A percentile compares a stretch with the other conserved stretches of the same genome.
phyloP scores from a whole-genome alignment of 92 coral and sea anemone species.

The Ricordea florida region DNA sequence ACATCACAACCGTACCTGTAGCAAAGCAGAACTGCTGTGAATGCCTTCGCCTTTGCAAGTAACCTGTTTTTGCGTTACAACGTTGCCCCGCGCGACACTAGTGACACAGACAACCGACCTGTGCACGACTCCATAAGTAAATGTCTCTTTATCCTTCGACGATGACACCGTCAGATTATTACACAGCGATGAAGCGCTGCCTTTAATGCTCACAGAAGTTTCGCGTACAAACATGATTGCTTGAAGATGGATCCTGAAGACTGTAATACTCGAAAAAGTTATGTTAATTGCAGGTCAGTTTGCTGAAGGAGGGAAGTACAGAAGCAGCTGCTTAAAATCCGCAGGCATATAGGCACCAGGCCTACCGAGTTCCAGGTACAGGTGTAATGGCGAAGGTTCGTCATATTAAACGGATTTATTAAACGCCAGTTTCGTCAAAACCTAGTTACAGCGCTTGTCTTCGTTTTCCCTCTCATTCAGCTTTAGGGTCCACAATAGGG shows the following conservation, averaged over 20 bases:
- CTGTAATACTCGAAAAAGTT: too few relatives aligned
- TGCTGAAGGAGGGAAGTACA: neutral
- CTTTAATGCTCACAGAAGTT: constrained; percentile 81
- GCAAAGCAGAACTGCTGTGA: constrained; percentile 80
- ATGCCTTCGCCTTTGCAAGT: constrained; percentile 94
- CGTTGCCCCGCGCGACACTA: constrained; percentile 76
- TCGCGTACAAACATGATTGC: constrained; percentile 75
- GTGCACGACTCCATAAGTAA: constrained; percentile 90
- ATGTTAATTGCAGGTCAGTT: neutral
- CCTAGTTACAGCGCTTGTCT: too few relatives aligned
- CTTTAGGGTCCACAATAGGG: too few relatives aligned
- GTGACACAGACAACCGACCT: constrained; percentile 96
- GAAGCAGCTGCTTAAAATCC: constrained; percentile 16
- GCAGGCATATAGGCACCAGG: constrained; percentile 33
- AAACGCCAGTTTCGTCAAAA: too few relatives aligned
- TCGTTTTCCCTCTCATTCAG: too few relatives aligned
- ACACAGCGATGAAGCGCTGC: constrained; percentile 89
- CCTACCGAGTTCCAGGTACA: neutral
- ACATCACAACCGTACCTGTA: constrained; percentile 88
- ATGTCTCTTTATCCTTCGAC: constrained; percentile 70
- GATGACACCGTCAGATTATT: constrained; percentile 80
- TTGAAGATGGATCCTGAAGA: neutral
- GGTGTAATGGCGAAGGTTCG: neutral
- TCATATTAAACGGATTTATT: too few relatives aligned
- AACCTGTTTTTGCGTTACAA: constrained; percentile 75